These are phyloP conservation scores for Arbacia lixula DNA, from an alignment of 53 echinoderm and acorn worm species.

Conservation along the genomic window DNA sequence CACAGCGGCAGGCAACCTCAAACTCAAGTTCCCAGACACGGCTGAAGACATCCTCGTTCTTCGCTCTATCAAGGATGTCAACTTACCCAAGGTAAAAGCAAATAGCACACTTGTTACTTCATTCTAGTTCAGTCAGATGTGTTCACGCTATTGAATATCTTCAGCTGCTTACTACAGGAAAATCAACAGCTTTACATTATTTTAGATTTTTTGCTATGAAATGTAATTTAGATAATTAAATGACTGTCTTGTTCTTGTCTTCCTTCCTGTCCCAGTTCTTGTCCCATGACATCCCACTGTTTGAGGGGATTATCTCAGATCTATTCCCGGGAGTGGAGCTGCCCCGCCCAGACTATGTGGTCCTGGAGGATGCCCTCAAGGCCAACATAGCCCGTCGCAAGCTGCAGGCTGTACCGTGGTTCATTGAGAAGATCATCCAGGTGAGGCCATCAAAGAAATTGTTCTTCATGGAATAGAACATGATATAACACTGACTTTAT, in stretches of 20 bases:
- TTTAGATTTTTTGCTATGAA: too few species aligned
- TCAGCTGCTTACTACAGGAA: too few species aligned
- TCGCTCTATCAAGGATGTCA: constrained; percentile 94
- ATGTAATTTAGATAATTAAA: too few species aligned
- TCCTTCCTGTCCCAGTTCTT: constrained; percentile 85
- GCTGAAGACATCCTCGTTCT: constrained; percentile 88
- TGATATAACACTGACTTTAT: too few species aligned
- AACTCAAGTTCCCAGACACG: constrained; percentile 84
- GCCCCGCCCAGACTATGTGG: constrained; percentile 84
- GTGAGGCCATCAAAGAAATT: too few species aligned
- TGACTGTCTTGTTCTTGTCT: too few species aligned
- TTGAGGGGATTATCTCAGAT: constrained; percentile 97
- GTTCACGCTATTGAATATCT: too few species aligned
- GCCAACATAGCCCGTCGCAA: constrained; percentile 74
- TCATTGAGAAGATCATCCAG: constrained; percentile 98
- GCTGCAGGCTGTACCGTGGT: constrained; percentile 90
- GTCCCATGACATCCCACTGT: constrained; percentile 93
- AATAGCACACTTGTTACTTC: neutral
- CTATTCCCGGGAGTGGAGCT: constrained; percentile 89
- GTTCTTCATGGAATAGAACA: too few species aligned
- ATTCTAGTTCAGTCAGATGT: too few species aligned
- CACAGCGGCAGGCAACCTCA: constrained; percentile 95
- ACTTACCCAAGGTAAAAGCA: constrained; percentile 84
- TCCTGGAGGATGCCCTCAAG: constrained; percentile 71
- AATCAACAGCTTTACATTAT: too few species aligned